Evolutionary conservation across 2,797 vertebrate genomes (phyloP).

Genomic region (Merluccius polli): DNA sequence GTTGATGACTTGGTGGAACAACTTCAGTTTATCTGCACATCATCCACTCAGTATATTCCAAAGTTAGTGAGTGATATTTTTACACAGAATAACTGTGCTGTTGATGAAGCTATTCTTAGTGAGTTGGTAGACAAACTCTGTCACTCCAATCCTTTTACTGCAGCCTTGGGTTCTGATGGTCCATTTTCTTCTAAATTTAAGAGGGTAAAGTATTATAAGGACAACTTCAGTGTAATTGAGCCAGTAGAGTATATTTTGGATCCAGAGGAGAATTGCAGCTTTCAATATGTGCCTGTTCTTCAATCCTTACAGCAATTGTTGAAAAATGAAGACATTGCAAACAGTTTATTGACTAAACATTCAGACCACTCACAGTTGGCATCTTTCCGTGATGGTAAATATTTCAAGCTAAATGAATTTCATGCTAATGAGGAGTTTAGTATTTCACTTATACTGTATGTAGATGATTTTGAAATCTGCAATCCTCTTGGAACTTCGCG

Average conservation of each 20-base stretch:
- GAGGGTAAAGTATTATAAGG: too few relatives aligned
- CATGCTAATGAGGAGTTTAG: slow-evolving; percentile 8
- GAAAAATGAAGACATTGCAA: too few relatives aligned
- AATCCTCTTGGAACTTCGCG: too few relatives aligned
- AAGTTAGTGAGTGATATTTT: slow-evolving; percentile 15
- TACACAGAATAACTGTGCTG: slow-evolving; percentile 18
- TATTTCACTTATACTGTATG: slow-evolving; percentile 18
- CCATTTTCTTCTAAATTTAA: too few relatives aligned
- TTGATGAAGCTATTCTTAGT: slow-evolving; percentile 18
- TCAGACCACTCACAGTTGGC: not conserved
- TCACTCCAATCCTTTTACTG: slow-evolving; percentile 14
- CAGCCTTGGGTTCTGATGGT: slow-evolving; percentile 5
- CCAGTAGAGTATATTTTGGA: slow-evolving; percentile 8
- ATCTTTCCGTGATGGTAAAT: slow-evolving; percentile 14
- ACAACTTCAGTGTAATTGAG: not conserved
- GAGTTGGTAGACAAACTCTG: slow-evolving; percentile 15
- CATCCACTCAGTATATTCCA: slow-evolving; percentile 5
- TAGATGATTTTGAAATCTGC: too few relatives aligned
- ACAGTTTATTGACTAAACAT: too few relatives aligned
- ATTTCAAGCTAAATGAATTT: slow-evolving; percentile 12
- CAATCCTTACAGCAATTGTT: not conserved
- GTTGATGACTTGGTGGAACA: slow-evolving; percentile 18
- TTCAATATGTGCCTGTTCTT: slow-evolving; percentile 1
- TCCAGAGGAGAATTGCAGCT: not conserved
- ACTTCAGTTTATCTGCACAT: not conserved